Base-by-base conservation (phyloP, 2,797 vertebrate species). In the Podarcis lilfordi region DNA sequence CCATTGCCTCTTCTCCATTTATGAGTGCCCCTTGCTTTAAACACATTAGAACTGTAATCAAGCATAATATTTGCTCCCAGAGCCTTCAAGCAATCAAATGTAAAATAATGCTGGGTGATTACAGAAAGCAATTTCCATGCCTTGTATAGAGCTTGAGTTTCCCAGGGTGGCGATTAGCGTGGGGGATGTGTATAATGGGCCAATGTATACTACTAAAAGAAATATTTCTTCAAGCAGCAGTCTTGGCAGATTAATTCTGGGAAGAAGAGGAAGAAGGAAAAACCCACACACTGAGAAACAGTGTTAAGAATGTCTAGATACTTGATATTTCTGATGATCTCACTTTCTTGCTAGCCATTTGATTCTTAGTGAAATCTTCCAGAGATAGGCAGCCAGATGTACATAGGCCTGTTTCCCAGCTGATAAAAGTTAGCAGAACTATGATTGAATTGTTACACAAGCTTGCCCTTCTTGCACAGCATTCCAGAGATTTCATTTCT, bases 1-100 rank as follows among this genome's bases (percentile, higher is more conserved):
- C 83, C 80, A 84, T 69, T 37, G 3, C 0, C 80, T 59, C 27
- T 43, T 90, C 80, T 77, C 40, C 69, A 83, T 69, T 89, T 91
- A 89, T 4, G 8, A 89, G 74, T 88, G 78, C 4, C 75, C 87
- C 80, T 27, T 43, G 71, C 83, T 85, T 69, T 75, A 32, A 83
- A n/a, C 80, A 87, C 86, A 55, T 78, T 71, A 83, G 8, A 77
- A 88, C 50, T 88, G 61, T 89, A 93, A 83, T 89, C 79, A 85
- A 80, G 50, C 3, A 81, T 85, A 85, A 82, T 23, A 66, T 43
- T 84, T 80, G 25, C 59, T 79, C 80, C 75, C 11, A 78, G 72
- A 50, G 55, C 64, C 21, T 74, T 29, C 21, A 90, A 92, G n/a
- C 27, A 76, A 90, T 90, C 86, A 92, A 61, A 77, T 85, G 90